Evolutionary conservation across 2,113 vertebrate genomes (phyloP), one percentile per base, ranked within the genome.

Genomic region (Nibea albiflora): DNA sequence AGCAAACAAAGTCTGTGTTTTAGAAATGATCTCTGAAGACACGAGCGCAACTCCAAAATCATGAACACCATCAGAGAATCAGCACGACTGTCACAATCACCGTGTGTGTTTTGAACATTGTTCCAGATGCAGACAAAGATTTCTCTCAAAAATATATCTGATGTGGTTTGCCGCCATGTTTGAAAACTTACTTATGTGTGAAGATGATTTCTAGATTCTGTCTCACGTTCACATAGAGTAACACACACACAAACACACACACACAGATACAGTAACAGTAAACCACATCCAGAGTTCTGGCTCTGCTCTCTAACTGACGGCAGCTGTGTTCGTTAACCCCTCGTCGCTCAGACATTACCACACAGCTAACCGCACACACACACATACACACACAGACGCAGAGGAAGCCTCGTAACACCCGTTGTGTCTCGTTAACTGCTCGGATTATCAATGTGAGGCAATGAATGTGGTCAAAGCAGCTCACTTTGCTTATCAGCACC

Each of bases 281-380:
- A 89, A 92, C 88, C 89, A 88, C 92, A 90, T 82, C 74, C 92
- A 90, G 46, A 68, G 35, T 58, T 72, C 73, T 76, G 84, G 77
- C 62, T 78, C 73, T 71, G 20, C 71, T 1, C 47, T 58, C 79
- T 69, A 93, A 93, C 92, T 91, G 92, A 91, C 80, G 81, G 88
- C 88, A 90, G 92, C 89, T 90, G 92, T 46, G 90, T 93, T 92
- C 88, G 89, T 93, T 92, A 88, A 88, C 42, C 78, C 84, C 71
- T 87, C 79, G 11, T 73, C 61, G 68, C 71, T 87, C 74, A 81
- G 84, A 90, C 79, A 56, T 88, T 85, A 88, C 90, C 89, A 87
- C 92, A 91, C 73, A 39, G 70, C 83, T 54, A 81, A 89, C 85
- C 81, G 11, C 77, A 31, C 76, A 73, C 60, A 73, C 60, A 70